These are phyloP conservation scores for Chironomus tentans DNA, from an alignment of 2,888 invertebrate genomes.

Conservation along the genomic window DNA sequence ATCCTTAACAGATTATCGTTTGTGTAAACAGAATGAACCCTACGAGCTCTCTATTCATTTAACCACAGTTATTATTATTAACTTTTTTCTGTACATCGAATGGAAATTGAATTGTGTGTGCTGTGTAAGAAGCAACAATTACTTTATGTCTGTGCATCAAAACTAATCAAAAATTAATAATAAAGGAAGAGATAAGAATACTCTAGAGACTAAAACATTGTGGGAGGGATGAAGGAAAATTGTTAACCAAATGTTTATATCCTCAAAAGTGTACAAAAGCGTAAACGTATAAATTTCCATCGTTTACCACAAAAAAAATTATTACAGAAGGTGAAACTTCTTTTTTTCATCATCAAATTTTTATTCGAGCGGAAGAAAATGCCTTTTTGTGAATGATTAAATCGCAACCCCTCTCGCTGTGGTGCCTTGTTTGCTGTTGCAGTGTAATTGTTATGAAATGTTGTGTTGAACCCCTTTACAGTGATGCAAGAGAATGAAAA, in stretches of 20 bases:
- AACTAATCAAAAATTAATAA: conserved; percentile 23
- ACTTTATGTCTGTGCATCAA: not conserved
- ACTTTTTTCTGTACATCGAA: not conserved
- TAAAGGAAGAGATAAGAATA: not conserved
- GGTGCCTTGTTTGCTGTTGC: not conserved
- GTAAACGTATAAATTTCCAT: conserved; percentile 2
- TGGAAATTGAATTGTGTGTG: not conserved
- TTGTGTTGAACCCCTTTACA: not conserved
- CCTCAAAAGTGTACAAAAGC: not conserved
- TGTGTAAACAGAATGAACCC: conserved; percentile 3
- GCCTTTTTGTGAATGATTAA: not conserved
- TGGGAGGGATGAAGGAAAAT: not conserved
- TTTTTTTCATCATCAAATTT: not conserved
- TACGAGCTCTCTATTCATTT: not conserved
- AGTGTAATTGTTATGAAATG: not conserved
- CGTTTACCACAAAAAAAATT: not conserved
- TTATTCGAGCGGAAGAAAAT: conserved; percentile 1
- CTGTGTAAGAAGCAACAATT: conserved; percentile 3
- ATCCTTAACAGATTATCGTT: not conserved
- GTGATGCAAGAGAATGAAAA: not conserved
- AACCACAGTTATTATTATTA: not conserved
- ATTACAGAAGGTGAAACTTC: conserved; percentile 12
- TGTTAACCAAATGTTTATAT: conserved; percentile 22
- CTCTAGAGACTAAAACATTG: not conserved
- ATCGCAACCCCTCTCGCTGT: not conserved